These are phyloP conservation scores for Punctoribates punctum DNA, from an alignment of 2,888 invertebrate genomes.

Conservation along the genomic window DNA sequence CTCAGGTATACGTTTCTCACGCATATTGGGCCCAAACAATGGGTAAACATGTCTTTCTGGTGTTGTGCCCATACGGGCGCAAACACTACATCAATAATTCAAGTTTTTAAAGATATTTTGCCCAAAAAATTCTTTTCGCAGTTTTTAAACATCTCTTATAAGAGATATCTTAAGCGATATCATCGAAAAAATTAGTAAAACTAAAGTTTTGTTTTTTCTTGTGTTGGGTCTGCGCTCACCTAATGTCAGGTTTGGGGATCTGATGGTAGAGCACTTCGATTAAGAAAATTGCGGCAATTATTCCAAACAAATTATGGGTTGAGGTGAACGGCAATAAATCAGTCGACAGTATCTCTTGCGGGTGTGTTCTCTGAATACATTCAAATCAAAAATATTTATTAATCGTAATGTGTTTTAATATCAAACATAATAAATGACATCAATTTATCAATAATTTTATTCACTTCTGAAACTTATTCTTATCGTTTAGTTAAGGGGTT, in stretches of 20 bases:
- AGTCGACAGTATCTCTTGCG: slow-evolving; percentile 21
- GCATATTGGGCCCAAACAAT: slow-evolving; percentile 22
- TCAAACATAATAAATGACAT: slow-evolving; percentile 14
- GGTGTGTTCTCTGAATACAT: slow-evolving; percentile 13
- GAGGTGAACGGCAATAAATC: slow-evolving; percentile 12
- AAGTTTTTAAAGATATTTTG: neutral
- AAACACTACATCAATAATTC: slow-evolving; percentile 15
- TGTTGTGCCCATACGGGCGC: slow-evolving; percentile 16
- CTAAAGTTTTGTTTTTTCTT: neutral
- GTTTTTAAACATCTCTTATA: neutral
- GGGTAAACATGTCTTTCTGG: slow-evolving; percentile 7
- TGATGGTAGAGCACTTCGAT: slow-evolving; percentile 28
- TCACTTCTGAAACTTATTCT: neutral
- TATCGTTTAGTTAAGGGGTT: neutral
- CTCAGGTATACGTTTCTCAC: slow-evolving; percentile 14
- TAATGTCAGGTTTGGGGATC: slow-evolving; percentile 12
- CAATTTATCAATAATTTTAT: slow-evolving; percentile 13
- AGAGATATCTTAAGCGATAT: neutral
- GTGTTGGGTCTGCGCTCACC: neutral
- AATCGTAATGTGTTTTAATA: neutral
- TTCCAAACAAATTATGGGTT: slow-evolving; percentile 20
- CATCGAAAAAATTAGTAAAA: neutral
- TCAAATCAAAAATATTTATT: slow-evolving; percentile 11
- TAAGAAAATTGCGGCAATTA: slow-evolving; percentile 27
- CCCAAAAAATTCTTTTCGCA: neutral